A percentile compares a stretch with the other conserved stretches of the same genome.
These are phyloP conservation scores for Psophia crepitans DNA, from an alignment of 2,113 vertebrate species.

Conservation along the genomic window DNA sequence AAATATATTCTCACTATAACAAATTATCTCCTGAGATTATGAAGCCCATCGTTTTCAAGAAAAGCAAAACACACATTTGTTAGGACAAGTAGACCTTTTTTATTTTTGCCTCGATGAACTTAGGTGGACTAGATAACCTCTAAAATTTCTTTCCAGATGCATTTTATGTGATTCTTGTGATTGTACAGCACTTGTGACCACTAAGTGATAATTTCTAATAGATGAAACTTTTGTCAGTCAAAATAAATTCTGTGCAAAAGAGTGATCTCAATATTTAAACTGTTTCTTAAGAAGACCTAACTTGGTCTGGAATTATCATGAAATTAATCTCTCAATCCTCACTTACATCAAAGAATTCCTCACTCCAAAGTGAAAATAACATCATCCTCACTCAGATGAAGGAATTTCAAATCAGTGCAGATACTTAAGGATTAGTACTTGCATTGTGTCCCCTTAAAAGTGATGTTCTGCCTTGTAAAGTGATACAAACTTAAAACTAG, in stretches of 20 bases:
- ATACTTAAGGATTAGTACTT: neutral
- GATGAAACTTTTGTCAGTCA: neutral
- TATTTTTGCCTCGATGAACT: neutral
- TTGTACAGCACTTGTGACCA: neutral
- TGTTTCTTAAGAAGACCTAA: neutral
- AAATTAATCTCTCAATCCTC: neutral
- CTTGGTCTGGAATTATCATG: neutral
- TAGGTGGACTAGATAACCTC: neutral
- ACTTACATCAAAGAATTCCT: neutral
- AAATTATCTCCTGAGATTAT: neutral
- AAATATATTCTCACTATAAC: neutral
- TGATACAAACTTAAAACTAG: neutral
- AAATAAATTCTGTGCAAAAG: neutral
- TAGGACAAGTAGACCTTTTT: neutral
- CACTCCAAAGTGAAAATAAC: neutral
- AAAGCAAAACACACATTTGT: neutral
- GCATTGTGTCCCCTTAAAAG: neutral
- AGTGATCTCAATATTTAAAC: neutral
- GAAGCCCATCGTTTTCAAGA: neutral
- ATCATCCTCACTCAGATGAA: neutral
- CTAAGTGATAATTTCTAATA: neutral
- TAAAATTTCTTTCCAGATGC: neutral
- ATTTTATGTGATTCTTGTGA: neutral
- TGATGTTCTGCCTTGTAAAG: neutral
- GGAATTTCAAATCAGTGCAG: neutral